Evolutionary conservation across 2,888 invertebrate species (phyloP).

Genomic region (Drosophila monieri): DNA sequence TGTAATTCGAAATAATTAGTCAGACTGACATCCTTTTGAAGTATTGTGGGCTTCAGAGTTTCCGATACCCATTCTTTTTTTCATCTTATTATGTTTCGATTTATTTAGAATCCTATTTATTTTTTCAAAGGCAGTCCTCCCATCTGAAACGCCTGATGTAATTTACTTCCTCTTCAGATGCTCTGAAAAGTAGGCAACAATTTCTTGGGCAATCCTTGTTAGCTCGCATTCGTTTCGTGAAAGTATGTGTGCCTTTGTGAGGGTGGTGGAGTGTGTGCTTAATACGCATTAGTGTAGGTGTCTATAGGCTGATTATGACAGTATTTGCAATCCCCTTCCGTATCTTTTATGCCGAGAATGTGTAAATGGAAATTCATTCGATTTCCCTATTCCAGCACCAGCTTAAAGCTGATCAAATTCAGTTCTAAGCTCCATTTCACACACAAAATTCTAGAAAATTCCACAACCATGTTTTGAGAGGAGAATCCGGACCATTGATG

Average conservation of each 20-base stretch:
- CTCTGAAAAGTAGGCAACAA: slow-evolving; percentile 32
- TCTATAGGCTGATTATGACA: slow-evolving; percentile 43
- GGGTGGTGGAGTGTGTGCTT: slow-evolving; percentile 24
- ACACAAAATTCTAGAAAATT: background rate
- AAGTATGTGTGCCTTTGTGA: slow-evolving; percentile 26
- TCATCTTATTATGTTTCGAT: slow-evolving; percentile 13
- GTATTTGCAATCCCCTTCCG: slow-evolving; percentile 22
- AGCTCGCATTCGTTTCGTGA: slow-evolving; percentile 34
- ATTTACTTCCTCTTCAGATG: slow-evolving; percentile 20
- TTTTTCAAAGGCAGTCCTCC: background rate
- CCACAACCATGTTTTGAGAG: background rate
- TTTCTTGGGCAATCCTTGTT: slow-evolving; percentile 36
- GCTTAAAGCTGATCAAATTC: slow-evolving; percentile 28
- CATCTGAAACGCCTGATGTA: slow-evolving; percentile 14
- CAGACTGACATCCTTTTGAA: background rate
- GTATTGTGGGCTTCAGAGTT: slow-evolving; percentile 3
- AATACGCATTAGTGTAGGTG: slow-evolving; percentile 43
- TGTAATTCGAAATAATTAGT: slow-evolving; percentile 14
- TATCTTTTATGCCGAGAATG: slow-evolving; percentile 20
- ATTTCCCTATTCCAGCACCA: background rate
- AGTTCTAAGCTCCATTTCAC: slow-evolving; percentile 2
- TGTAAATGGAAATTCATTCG: slow-evolving; percentile 22
- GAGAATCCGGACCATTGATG: too few species aligned
- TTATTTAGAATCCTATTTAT: slow-evolving; percentile 9
- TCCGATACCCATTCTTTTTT: background rate